phyloP scores from a whole-genome alignment of 2,113 vertebrate genomes.

The Nerophis ophidion region DNA sequence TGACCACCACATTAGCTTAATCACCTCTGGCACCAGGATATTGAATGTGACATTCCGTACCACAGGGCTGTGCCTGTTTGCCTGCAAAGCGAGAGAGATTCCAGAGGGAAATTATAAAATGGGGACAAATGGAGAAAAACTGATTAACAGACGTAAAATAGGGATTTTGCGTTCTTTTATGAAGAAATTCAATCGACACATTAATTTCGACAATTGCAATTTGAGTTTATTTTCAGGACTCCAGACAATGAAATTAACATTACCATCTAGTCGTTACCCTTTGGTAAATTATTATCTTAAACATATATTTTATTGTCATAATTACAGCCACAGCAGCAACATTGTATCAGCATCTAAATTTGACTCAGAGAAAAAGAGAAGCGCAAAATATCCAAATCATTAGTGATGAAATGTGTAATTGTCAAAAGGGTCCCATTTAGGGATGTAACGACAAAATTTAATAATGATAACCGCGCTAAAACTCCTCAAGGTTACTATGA shows the following conservation, averaged over 20 bases:
- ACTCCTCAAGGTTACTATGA: too few relatives aligned
- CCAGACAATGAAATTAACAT: too few relatives aligned
- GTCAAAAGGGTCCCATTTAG: slow-evolving; percentile 23
- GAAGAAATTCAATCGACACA: not conserved
- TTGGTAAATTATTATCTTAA: too few relatives aligned
- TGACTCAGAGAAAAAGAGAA: slow-evolving; percentile 61
- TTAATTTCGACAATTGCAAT: too few relatives aligned
- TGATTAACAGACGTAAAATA: slow-evolving; percentile 20
- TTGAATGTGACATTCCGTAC: slow-evolving; percentile 62
- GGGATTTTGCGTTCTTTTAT: slow-evolving; percentile 10
- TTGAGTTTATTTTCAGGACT: too few relatives aligned
- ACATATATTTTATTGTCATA: too few relatives aligned
- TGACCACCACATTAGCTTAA: slow-evolving; percentile 71
- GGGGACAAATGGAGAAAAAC: slow-evolving; percentile 30
- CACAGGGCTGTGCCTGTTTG: slow-evolving; percentile 51
- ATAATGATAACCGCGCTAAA: too few relatives aligned
- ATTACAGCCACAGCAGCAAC: slow-evolving; percentile 18
- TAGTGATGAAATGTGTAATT: slow-evolving; percentile 60
- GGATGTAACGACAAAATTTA: too few relatives aligned
- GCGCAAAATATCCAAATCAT: slow-evolving; percentile 66
- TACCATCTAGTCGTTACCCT: too few relatives aligned
- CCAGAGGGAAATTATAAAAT: slow-evolving; percentile 5
- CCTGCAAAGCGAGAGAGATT: slow-evolving; percentile 23
- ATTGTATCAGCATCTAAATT: slow-evolving; percentile 42
- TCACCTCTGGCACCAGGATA: slow-evolving; percentile 66